phyloP scores from a whole-genome alignment of 2,797 vertebrate species.

The Spinus olivaceus region DNA sequence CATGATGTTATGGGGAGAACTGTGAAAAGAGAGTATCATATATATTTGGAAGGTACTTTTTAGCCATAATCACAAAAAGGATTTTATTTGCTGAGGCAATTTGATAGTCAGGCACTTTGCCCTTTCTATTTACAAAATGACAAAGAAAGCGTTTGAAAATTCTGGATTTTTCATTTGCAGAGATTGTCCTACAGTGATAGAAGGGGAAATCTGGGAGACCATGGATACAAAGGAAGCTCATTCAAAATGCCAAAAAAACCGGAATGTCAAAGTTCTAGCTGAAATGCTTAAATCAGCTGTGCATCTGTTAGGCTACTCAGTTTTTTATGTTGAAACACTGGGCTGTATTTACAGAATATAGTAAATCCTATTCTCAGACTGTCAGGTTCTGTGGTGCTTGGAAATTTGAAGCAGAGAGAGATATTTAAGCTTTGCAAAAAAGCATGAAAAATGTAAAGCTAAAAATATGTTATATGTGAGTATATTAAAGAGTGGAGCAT shows the following conservation, averaged over 20 bases:
- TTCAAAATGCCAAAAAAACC: neutral
- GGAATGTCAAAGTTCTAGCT: neutral
- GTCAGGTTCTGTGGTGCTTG: neutral
- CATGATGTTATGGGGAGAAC: neutral
- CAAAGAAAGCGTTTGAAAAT: neutral
- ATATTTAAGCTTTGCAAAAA: neutral
- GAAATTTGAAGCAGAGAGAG: neutral
- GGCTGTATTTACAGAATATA: neutral
- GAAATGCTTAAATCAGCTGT: neutral
- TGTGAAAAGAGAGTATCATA: neutral
- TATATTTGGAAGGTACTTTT: neutral
- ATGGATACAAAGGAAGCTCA: neutral
- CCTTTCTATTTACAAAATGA: neutral
- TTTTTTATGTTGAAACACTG: neutral
- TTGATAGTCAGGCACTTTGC: neutral
- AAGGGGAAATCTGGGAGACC: neutral
- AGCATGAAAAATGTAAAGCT: neutral
- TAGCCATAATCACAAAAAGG: neutral
- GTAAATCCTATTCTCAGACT: neutral
- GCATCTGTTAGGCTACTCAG: neutral
- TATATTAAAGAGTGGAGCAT: neutral
- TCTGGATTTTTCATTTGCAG: neutral
- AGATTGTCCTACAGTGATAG: neutral
- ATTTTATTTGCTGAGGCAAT: neutral
- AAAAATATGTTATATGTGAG: neutral